Evolutionary conservation across 2,888 invertebrate genomes (phyloP).

Genomic region (Labia minor): DNA sequence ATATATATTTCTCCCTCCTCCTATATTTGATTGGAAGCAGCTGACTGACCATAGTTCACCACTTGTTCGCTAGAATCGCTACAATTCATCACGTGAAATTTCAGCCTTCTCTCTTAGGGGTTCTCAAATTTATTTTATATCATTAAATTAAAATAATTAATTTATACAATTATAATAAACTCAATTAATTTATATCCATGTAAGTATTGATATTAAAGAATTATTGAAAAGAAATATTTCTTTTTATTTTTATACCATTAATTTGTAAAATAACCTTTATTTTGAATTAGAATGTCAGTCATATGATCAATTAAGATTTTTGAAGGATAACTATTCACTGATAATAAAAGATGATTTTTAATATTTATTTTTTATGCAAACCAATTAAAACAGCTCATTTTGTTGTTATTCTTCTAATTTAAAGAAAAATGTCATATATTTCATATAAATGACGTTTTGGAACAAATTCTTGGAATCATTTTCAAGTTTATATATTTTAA

Average conservation of each 20-base stretch:
- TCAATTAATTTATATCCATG: too few relatives aligned
- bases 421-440: too few relatives aligned
- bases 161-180: too few relatives aligned
- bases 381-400: neutral
- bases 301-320: neutral
- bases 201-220: too few relatives aligned
- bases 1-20: neutral
- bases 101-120: neutral
- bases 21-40: neutral
- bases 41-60: neutral
- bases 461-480: too few relatives aligned
- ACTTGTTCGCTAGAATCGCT: neutral
- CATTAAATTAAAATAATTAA: neutral
- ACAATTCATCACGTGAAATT: neutral
- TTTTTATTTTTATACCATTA: too few relatives aligned
- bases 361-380: neutral
- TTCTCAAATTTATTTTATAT: neutral
- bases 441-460: too few relatives aligned
- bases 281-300: neutral
- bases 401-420: neutral
- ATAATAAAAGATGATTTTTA: neutral
- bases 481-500: too few relatives aligned
- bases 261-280: too few relatives aligned
- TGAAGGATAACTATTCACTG: too few relatives aligned
- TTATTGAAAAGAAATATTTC: too few relatives aligned